Conservation (phyloP, 53 echinoderm and acorn worm species). For the Actinopyga echinites region DNA sequence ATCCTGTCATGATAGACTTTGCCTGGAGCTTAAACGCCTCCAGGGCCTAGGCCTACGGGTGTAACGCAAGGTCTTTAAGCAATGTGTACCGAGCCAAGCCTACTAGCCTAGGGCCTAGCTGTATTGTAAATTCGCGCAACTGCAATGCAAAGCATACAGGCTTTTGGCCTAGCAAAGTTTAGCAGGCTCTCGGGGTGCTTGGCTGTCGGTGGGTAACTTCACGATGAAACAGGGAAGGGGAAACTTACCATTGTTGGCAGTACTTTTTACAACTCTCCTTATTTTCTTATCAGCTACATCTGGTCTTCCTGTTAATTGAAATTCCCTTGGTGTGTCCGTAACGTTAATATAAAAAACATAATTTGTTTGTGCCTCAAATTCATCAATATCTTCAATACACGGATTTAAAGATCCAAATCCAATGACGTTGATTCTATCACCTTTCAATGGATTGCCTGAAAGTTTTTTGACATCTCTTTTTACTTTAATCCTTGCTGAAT, state of each 20-base stretch:
- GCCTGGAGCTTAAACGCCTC: no score
- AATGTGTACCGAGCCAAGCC: no score
- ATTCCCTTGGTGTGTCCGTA: not conserved
- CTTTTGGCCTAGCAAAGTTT: no score
- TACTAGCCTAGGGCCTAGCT: no score
- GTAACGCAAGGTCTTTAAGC: no score
- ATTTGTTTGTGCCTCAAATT: not conserved
- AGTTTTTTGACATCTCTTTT: slow-evolving; percentile 34
- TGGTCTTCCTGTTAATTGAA: slow-evolving; percentile 33
- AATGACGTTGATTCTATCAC: slow-evolving; percentile 5
- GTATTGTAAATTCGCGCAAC: no score
- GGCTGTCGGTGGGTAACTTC: no score
- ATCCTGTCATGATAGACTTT: no score
- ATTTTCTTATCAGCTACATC: slow-evolving; percentile 14
- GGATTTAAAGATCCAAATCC: slow-evolving; percentile 35
- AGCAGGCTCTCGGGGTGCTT: no score
- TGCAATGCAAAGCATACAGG: no score
- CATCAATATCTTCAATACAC: not conserved
- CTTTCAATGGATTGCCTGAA: slow-evolving; percentile 2
- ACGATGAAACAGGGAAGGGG: no score
- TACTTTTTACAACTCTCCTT: slow-evolving; percentile 31
- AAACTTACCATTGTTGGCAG: slow-evolving; percentile 23
- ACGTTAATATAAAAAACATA: slow-evolving; percentile 31
- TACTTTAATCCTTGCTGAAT: slow-evolving; percentile 32
- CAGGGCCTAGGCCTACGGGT: no score